Base-by-base conservation (phyloP, 2,797 vertebrate species). In the Phoebastria nigripes region DNA sequence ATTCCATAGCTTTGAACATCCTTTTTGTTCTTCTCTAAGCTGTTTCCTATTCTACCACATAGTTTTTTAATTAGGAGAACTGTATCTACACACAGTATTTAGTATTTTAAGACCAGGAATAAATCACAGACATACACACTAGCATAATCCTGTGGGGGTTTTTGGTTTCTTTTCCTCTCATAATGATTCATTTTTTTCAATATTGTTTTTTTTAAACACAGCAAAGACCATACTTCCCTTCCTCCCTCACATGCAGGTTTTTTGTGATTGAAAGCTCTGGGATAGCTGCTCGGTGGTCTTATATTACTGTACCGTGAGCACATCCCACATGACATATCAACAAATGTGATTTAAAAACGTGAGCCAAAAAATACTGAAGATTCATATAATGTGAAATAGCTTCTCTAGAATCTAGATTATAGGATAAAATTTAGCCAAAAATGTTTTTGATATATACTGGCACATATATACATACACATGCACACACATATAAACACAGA, bases 231-330 rank as follows among this genome's bases (percentile, higher is more conserved):
- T 54, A 25, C 13, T 62, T 74, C 8, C 13, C 17, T 72, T 90
- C 25, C 35, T 65, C 18, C 14, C 15, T 33, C 2, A 0, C 8
- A 4, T 8, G 2, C 35, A 82, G 14, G 2, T 13, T 28, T 41
- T 66, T 63, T 51, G 49, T 52, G 31, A n/a, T 5, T 84, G n/a
- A 56, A 63, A 63, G 4, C 26, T 59, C 35, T 49, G 6, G 37
- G n/a, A 16, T 31, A 61, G 24, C 8, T 92, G 5, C 9, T 81
- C 33, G 26, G 17, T 69, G 22, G 13, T 67, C 41, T 69, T 52
- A 22, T 39, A 58, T 29, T 49, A 46, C 37, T 62, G 3, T 49
- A 56, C 20, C 1, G 0, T 71, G 7, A 77, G 16, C 20, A 71
- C 1, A 6, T 28, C 22, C 28, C 20, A 61, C 19, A 16, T 1